phyloP scores from a whole-genome alignment of 2,888 invertebrate species.

The Andrena praecox region DNA sequence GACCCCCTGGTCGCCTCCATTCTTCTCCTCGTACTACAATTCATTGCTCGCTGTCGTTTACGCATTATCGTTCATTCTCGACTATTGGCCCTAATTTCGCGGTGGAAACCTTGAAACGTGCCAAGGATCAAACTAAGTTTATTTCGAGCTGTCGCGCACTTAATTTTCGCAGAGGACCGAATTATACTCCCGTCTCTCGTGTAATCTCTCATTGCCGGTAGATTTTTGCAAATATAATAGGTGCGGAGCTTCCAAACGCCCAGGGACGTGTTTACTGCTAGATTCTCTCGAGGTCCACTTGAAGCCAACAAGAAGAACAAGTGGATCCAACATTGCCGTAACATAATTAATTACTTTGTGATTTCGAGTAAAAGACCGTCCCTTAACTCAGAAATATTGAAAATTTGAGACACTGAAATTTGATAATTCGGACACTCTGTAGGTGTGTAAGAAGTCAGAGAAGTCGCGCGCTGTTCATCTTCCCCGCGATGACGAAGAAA shows the following conservation, averaged over 20 bases:
- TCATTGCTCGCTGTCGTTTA: slow-evolving; percentile 39
- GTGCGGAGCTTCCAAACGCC: slow-evolving; percentile 42
- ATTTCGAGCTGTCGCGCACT: slow-evolving; percentile 78
- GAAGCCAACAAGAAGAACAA: background rate
- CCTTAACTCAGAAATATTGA: too few relatives aligned
- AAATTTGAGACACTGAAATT: too few relatives aligned
- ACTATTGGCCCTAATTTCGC: slow-evolving; percentile 72
- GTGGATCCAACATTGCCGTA: background rate
- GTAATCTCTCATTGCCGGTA: slow-evolving; percentile 58
- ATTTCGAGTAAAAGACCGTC: too few relatives aligned
- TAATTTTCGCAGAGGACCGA: slow-evolving; percentile 75
- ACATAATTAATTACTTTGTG: too few relatives aligned
- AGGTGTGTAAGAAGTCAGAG: background rate
- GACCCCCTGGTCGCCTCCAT: slow-evolving; percentile 27
- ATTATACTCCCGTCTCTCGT: slow-evolving; percentile 74
- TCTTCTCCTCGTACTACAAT: slow-evolving; percentile 24
- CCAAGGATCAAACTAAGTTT: slow-evolving; percentile 78
- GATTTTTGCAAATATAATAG: slow-evolving; percentile 41
- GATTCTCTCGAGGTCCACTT: background rate
- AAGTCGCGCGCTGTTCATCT: background rate
- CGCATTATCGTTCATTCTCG: slow-evolving; percentile 70
- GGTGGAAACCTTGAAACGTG: slow-evolving; percentile 72
- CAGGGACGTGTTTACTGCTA: background rate
- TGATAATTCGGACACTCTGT: too few relatives aligned
- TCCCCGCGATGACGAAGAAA: background rate